Percentiles rank a stretch among this genome's conserved stretches.
Evolutionary conservation across 2,888 invertebrate species (phyloP).

Genomic region (Lasioglossum morio): DNA sequence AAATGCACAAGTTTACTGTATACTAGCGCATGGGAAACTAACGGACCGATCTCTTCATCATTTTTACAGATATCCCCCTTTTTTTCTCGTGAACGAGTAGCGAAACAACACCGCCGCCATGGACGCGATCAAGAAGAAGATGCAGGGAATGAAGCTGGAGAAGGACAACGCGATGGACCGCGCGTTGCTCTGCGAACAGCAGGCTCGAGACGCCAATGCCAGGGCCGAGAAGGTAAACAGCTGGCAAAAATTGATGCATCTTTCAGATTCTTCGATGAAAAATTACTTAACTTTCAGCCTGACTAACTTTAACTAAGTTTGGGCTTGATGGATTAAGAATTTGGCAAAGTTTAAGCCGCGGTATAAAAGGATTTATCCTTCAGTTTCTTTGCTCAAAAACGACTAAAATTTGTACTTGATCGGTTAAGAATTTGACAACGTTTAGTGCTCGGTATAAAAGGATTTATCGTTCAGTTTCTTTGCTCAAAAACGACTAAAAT

Average conservation of each 20-base stretch:
- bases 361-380: no score
- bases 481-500: no score
- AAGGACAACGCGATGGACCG: conserved; percentile 99
- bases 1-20: conserved; percentile 28
- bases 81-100: conserved; percentile 73
- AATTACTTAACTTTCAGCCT: background rate
- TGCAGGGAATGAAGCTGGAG: conserved; percentile 99
- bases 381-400: no score
- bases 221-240: conserved; percentile 91
- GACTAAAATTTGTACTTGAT: background rate
- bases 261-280: background rate
- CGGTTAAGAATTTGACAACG: background rate
- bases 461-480: background rate
- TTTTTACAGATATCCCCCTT: conserved; percentile 57
- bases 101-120: conserved; percentile 90
- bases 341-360: no score
- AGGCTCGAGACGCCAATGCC: conserved; percentile 96
- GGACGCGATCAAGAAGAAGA: conserved; percentile 99
- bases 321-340: no score
- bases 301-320: no score
- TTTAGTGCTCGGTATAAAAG: background rate
- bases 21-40: conserved; percentile 11
- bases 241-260: background rate
- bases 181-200: conserved; percentile 98
- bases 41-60: conserved; percentile 7